Evolutionary conservation across 2,797 vertebrate genomes (phyloP).

Genomic region (Leuciscus waleckii): DNA sequence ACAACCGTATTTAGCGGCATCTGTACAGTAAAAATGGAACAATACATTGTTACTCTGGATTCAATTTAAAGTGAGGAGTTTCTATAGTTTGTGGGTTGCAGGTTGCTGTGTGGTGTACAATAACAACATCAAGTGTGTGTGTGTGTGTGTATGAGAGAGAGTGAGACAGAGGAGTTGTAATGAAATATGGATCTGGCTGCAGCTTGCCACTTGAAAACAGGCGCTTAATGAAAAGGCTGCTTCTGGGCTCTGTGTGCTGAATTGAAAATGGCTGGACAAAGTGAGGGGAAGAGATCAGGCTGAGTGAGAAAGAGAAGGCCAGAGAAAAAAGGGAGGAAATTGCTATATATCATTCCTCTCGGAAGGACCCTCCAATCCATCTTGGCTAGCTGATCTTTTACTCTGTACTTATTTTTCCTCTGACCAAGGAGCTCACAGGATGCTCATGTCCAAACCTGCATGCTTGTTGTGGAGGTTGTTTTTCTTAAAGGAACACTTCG

Average conservation of each 20-base stretch:
- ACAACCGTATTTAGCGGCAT: conserved; percentile 10
- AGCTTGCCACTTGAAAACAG: conserved; percentile 75
- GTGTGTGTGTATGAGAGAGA: conserved; percentile 31
- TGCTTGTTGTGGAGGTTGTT: background rate
- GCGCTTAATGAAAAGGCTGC: conserved; percentile 80
- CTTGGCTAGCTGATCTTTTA: conserved; percentile 25
- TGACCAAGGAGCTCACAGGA: conserved; percentile 9
- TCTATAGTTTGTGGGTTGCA: conserved; percentile 21
- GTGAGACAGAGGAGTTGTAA: conserved; percentile 72
- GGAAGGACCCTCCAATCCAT: conserved; percentile 41
- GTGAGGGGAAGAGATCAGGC: conserved; percentile 47
- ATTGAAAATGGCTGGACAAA: conserved; percentile 52
- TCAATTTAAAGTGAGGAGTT: conserved; percentile 38
- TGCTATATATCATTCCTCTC: conserved; percentile 53
- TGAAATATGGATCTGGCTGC: conserved; percentile 80
- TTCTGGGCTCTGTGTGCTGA: conserved; percentile 53
- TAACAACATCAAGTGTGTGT: background rate
- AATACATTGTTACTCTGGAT: conserved; percentile 14
- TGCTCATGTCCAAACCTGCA: background rate
- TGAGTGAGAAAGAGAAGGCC: conserved; percentile 29
- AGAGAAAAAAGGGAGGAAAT: conserved; percentile 45
- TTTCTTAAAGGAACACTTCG: too few relatives aligned
- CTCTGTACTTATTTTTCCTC: background rate
- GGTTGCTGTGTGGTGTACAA: conserved; percentile 20
- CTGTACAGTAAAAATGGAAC: conserved; percentile 23